phyloP scores from a whole-genome alignment of 2,888 invertebrate genomes.

The Sphecodes monilicornis region DNA sequence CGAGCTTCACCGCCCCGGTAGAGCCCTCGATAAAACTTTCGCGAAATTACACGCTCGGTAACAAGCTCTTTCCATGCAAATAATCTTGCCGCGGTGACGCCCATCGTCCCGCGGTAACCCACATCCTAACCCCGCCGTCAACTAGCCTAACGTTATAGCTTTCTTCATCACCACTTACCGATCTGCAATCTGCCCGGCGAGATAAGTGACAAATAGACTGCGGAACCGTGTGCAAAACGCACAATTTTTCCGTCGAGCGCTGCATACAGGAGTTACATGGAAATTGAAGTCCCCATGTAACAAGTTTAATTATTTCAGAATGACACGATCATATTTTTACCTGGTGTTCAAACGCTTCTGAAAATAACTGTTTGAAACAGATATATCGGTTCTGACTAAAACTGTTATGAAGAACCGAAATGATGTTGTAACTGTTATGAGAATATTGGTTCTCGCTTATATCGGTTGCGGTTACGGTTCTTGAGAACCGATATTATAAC shows the following conservation, averaged over 20 bases:
- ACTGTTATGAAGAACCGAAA: no score
- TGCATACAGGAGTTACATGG: neutral
- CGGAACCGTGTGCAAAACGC: neutral
- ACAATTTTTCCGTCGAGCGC: neutral
- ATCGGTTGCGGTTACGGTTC: no score
- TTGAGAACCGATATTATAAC: no score
- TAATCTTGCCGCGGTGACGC: constrained; percentile 58
- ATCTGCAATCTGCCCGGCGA: neutral
- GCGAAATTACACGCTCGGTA: constrained; percentile 65
- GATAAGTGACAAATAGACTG: constrained; percentile 25
- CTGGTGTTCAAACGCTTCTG: no score
- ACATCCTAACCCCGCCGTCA: constrained; percentile 21
- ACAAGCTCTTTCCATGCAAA: constrained; percentile 72
- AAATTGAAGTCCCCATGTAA: neutral
- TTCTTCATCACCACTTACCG: constrained; percentile 12
- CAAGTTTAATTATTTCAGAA: neutral
- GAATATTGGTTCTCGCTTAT: no score
- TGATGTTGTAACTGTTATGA: no score
- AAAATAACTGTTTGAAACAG: no score
- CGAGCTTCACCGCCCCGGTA: constrained; percentile 29
- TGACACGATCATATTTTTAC: neutral
- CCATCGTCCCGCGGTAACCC: constrained; percentile 26
- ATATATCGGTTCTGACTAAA: no score
- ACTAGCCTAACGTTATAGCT: constrained; percentile 40
- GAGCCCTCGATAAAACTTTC: constrained; percentile 64